A percentile compares a stretch with the other conserved stretches of the same genome.
These are phyloP conservation scores for Uria lomvia DNA, from an alignment of 2,113 vertebrate genomes.

Conservation along the genomic window DNA sequence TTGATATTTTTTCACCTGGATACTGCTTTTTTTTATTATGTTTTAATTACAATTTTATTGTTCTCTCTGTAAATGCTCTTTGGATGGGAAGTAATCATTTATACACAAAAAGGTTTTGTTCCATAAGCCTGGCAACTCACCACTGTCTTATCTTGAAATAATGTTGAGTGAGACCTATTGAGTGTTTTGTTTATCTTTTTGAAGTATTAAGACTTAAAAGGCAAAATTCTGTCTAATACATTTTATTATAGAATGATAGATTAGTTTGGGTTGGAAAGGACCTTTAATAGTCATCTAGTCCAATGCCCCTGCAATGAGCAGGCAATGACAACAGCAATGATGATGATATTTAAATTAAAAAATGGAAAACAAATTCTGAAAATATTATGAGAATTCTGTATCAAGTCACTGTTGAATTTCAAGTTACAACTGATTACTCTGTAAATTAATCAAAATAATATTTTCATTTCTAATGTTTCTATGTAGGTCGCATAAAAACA, in stretches of 20 bases:
- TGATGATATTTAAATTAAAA: not conserved
- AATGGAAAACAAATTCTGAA: not conserved
- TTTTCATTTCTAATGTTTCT: not conserved
- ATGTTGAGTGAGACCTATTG: not conserved
- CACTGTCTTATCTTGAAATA: not conserved
- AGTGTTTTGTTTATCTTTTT: not conserved
- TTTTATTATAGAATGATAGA: not conserved
- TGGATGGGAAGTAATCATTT: not conserved
- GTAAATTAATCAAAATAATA: not conserved
- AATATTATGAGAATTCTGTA: not conserved
- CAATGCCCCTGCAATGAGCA: no score
- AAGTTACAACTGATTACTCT: not conserved
- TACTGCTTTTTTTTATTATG: not conserved
- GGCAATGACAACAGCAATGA: not conserved
- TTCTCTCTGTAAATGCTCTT: not conserved
- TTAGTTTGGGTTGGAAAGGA: no score
- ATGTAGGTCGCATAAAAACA: not conserved
- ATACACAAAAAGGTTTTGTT: not conserved
- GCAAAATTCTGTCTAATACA: not conserved
- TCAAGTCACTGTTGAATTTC: not conserved
- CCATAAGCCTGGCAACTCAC: not conserved
- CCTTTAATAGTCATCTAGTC: no score
- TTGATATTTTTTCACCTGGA: not conserved
- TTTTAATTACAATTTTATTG: not conserved
- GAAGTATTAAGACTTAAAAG: not conserved